Evolutionary conservation across 2,888 invertebrate genomes (phyloP), one percentile per base, ranked within the genome.

Genomic region (Stenotaenia linearis): DNA sequence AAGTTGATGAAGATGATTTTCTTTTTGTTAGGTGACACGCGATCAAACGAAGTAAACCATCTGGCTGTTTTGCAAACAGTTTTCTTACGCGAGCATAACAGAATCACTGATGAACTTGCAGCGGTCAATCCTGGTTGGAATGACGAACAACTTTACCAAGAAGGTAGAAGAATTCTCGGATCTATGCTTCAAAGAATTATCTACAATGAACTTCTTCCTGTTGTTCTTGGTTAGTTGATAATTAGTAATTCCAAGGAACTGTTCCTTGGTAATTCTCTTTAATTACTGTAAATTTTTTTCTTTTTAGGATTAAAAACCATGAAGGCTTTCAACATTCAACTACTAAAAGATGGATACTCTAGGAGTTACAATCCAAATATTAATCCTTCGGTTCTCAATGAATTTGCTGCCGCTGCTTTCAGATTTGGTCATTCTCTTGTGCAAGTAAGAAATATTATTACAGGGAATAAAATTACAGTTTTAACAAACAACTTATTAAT

Each of bases 31-130:
- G 82, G 83, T 78, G 83, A 83, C 78, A 79, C 79, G 7, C 50
- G 83, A 77, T 82, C 81, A 1, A 83, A 83, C 75, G 82, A 83
- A 79, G 82, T 82, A 69, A 80, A 80, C 3, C 82, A 82, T 32
- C 78, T 83, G 25, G 80, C 81, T 21, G 80, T 81, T 18, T 61
- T 82, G 25, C 83, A 83, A 45, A 81, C 79, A 18, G 56, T 82
- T 4, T 80, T 79, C n/a, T 23, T 83, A 28, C 78, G 82, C 15
- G 82, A 82, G 45, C 83, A 83, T 77, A 83, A 83, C 56, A 80
- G 82, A 12, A 80, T 83, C 15, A 82, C 82, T 9, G 79, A 45
- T 23, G 78, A 78, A 56, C 69, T 83, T n/a, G 35, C 25, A 0
- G n/a, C 30, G 21, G 37, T 82, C n/a, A 83, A 83, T 78, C 82